These are phyloP conservation scores for Pocillopora verrucosa DNA, from an alignment of 64 coral and sea anemone genomes.

Conservation along the genomic window DNA sequence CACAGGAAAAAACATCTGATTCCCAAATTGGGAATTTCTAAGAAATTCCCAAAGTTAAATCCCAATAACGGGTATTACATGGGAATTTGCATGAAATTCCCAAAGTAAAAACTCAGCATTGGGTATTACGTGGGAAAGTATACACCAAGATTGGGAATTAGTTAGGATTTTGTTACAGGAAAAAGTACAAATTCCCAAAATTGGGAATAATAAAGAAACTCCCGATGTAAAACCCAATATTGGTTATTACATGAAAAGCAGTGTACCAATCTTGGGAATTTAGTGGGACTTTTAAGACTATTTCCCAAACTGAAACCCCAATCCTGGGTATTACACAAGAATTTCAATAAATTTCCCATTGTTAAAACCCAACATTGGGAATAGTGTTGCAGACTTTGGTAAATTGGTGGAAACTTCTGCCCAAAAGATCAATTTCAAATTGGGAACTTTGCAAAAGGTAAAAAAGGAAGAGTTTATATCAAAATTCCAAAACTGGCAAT, in stretches of 20 bases:
- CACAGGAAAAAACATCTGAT: too few species aligned
- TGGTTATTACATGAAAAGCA: too few species aligned
- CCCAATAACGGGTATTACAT: neutral
- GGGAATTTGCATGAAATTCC: neutral
- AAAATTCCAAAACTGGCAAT: too few species aligned
- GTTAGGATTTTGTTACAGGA: neutral
- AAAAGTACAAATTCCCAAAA: neutral
- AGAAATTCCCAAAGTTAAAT: neutral
- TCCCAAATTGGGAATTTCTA: too few species aligned
- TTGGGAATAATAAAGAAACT: neutral
- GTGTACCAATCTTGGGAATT: slow-evolving; percentile 1
- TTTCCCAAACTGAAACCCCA: neutral
- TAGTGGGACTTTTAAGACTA: neutral
- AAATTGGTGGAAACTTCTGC: too few species aligned
- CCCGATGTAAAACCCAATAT: too few species aligned
- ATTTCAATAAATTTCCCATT: neutral
- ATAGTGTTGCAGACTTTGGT: too few species aligned
- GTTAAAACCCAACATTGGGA: too few species aligned
- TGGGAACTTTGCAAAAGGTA: too few species aligned
- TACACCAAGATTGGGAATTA: neutral
- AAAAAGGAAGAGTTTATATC: too few species aligned
- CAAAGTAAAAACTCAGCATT: neutral
- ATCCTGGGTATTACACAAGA: neutral
- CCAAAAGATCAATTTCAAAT: too few species aligned
- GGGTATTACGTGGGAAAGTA: neutral